Percentiles rank a stretch among this genome's conserved stretches.
phyloP scores from a whole-genome alignment of 2,113 vertebrate genomes.

The Vimba vimba region DNA sequence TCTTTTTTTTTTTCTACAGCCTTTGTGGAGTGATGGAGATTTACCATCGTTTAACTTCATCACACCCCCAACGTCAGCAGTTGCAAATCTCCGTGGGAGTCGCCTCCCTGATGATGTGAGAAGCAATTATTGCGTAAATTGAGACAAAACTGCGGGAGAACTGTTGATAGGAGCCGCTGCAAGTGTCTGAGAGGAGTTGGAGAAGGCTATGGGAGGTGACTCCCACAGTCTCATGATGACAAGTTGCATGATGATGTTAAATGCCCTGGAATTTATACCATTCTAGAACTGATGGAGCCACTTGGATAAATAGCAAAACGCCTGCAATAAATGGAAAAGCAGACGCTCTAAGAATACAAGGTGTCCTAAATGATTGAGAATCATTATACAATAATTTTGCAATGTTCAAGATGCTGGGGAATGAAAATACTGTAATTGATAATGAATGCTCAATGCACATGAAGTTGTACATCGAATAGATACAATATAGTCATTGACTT shows the following conservation, averaged over 20 bases:
- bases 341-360: background rate
- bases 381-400: background rate
- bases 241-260: background rate
- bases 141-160: background rate
- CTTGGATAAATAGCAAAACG: background rate
- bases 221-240: background rate
- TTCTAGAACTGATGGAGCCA: background rate
- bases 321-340: background rate
- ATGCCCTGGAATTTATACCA: slow-evolving; percentile 5
- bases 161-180: background rate
- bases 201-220: slow-evolving; percentile 12
- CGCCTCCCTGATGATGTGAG: slow-evolving; percentile 16
- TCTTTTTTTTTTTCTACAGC: background rate
- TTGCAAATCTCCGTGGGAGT: slow-evolving; percentile 15
- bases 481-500: background rate
- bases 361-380: background rate
- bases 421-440: background rate
- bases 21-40: background rate
- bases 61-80: background rate
- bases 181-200: slow-evolving; percentile 7
- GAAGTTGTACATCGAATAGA: background rate
- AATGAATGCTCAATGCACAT: background rate
- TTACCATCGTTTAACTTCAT: slow-evolving; percentile 23
- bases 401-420: background rate
- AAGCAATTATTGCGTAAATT: slow-evolving; percentile 21